phyloP scores from a whole-genome alignment of 2,797 vertebrate species.

The Sebastes goodei region DNA sequence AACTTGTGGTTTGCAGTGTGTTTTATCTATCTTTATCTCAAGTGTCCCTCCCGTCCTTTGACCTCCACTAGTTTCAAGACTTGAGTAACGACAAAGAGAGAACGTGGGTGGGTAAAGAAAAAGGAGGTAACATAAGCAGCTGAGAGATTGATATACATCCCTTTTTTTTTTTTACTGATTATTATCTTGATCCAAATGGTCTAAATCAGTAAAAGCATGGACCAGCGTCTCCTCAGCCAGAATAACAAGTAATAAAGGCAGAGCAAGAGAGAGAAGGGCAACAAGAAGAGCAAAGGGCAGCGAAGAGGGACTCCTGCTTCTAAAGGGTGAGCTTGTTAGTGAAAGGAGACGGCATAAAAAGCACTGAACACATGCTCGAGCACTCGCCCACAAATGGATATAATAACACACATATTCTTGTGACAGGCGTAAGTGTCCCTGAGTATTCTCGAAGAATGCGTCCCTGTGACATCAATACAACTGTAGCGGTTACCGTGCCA shows the following conservation, averaged over 20 bases:
- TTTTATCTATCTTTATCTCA: background rate
- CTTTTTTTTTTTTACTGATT: background rate
- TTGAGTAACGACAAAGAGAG: background rate
- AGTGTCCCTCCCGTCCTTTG: background rate
- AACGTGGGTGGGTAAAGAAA: background rate
- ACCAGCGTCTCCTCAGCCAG: constrained; percentile 8
- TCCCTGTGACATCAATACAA: constrained; percentile 27
- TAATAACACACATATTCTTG: background rate
- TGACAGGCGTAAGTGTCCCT: background rate
- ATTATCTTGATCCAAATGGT: constrained; percentile 20
- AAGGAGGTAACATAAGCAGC: background rate
- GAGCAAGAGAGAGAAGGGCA: constrained; percentile 22
- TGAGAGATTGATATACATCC: constrained; percentile 3
- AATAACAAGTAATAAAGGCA: constrained; percentile 39
- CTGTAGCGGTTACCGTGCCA: constrained; percentile 23
- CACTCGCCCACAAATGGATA: background rate
- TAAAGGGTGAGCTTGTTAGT: constrained; percentile 55
- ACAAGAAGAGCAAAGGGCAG: constrained; percentile 28
- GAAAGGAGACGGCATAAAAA: background rate
- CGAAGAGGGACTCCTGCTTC: constrained; percentile 3
- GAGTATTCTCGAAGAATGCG: constrained; percentile 4
- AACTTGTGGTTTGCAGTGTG: background rate
- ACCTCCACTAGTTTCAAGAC: background rate
- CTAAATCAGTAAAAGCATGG: constrained; percentile 30
- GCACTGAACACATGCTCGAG: background rate